Evolutionary conservation across 2,113 vertebrate species (phyloP), one percentile per base, ranked within the genome.

Genomic region (Otus sunia): DNA sequence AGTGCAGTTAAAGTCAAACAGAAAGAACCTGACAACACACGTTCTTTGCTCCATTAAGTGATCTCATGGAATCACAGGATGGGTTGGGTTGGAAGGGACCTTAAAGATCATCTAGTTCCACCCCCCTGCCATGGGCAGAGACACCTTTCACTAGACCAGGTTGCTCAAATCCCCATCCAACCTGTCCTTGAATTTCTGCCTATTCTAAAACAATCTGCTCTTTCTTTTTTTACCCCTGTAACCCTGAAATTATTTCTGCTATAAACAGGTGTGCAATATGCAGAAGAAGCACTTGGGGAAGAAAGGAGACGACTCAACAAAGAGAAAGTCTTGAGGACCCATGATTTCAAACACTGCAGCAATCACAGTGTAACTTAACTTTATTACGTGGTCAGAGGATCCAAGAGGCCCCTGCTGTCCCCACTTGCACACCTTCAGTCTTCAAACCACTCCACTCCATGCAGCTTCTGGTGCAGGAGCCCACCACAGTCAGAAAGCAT

Each of bases 251-350:
- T 36, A 75, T 78, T 90, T 82, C 82, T 95, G 47, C 71, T 78
- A 66, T 53, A 39, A 96, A 66, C 91, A 95, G 52, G 78, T 93
- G 85, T 71, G 64, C 81, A 80, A 80, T 39, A 78, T 52, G 75
- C 92, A 84, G 86, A 86, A 76, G 64, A 90, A 92, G 96, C 81
- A 95, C 52, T 58, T 59, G 7, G 15, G 29, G 37, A 90, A 88
- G 69, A 92, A 94, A 75, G 62, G 79, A 11, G 45, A 59, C 3
- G 5, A 92, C 75, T 92, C 90, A 78, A 95, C 58, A 56, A 79
- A 89, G 63, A 85, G 9, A 1, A 52, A 68, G 49, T 75, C 67
- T 43, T 71, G 71, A 82, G 27, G 30, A 64, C 39, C 22, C n/a
- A 63, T 2, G 1, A 19, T 47, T 95, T 66, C 4, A 2, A 92